A percentile compares a stretch with the other conserved stretches of the same genome.
Conservation (phyloP, 2,113 vertebrate species). For the Sitta europaea region DNA sequence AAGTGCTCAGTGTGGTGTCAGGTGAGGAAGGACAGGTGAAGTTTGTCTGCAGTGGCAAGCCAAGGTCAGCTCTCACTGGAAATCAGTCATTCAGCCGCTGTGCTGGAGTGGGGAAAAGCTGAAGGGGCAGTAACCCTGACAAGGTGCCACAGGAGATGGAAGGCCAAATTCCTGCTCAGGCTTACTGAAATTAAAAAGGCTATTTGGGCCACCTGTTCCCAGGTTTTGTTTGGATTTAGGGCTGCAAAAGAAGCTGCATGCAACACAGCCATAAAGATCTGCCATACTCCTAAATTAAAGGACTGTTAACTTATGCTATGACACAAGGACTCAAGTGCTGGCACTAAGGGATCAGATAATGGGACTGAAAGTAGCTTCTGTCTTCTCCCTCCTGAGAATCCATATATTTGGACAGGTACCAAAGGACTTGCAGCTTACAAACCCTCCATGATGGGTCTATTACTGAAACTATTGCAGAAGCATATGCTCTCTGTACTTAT, state of each 20-base stretch:
- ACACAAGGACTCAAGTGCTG: background rate
- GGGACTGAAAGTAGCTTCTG: background rate
- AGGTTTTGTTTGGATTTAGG: background rate
- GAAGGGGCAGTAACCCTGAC: background rate
- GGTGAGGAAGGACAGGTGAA: background rate
- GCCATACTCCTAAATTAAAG: background rate
- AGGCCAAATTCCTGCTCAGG: background rate
- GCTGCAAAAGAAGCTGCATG: background rate
- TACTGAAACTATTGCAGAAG: background rate
- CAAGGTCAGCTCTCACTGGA: background rate
- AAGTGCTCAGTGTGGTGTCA: background rate
- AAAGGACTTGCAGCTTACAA: background rate
- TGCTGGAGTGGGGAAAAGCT: background rate
- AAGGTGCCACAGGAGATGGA: background rate
- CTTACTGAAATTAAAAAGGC: background rate
- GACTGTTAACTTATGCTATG: background rate
- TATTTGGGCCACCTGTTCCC: background rate
- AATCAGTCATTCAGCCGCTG: background rate
- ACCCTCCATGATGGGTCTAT: fast-evolving
- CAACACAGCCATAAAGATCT: background rate
- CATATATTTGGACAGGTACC: background rate
- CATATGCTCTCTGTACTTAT: background rate
- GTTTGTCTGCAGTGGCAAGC: background rate
- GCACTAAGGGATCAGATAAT: background rate
- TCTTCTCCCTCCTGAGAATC: background rate